These are phyloP conservation scores for Autographa pulchrina DNA, from an alignment of 2,888 invertebrate species.

Conservation along the genomic window DNA sequence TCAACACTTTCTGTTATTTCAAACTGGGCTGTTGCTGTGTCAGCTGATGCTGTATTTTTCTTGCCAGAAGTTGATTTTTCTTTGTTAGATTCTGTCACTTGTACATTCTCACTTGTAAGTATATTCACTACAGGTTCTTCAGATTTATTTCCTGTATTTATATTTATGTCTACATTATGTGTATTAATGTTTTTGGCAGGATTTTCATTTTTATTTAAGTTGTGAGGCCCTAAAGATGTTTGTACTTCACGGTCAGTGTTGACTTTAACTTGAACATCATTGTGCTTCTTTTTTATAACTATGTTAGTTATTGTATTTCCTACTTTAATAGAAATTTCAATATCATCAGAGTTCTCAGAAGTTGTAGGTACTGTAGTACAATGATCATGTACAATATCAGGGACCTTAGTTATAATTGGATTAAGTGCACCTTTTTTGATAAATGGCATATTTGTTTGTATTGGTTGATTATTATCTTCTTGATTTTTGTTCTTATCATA, in stretches of 20 bases:
- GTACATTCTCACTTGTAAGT: constrained; percentile 25
- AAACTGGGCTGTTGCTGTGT: constrained; percentile 76
- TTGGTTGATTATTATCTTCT: constrained; percentile 11
- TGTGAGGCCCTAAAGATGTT: constrained; percentile 69
- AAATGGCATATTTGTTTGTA: constrained; percentile 67
- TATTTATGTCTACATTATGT: constrained; percentile 61
- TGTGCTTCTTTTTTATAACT: constrained; percentile 77
- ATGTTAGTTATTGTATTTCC: constrained; percentile 80
- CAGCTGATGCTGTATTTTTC: constrained; percentile 83
- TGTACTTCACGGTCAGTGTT: constrained; percentile 79
- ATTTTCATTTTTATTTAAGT: constrained; percentile 40
- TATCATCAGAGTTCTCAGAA: constrained; percentile 70
- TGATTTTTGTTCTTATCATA: constrained; percentile 25
- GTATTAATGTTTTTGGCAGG: constrained; percentile 40
- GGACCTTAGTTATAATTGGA: constrained; percentile 38
- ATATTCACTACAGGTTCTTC: constrained; percentile 35
- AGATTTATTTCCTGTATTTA: constrained; percentile 45
- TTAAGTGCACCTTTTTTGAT: constrained; percentile 72
- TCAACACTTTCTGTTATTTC: constrained; percentile 84
- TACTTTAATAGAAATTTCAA: constrained; percentile 82
- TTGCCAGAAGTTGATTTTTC: constrained; percentile 70
- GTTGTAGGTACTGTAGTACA: constrained; percentile 49
- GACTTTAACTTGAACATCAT: constrained; percentile 77
- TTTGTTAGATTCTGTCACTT: constrained; percentile 19
- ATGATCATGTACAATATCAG: constrained; percentile 51